Evolutionary conservation across 37 sponge, comb jelly and placozoan genomes (phyloP).

Genomic region (Oopsacas minuta): DNA sequence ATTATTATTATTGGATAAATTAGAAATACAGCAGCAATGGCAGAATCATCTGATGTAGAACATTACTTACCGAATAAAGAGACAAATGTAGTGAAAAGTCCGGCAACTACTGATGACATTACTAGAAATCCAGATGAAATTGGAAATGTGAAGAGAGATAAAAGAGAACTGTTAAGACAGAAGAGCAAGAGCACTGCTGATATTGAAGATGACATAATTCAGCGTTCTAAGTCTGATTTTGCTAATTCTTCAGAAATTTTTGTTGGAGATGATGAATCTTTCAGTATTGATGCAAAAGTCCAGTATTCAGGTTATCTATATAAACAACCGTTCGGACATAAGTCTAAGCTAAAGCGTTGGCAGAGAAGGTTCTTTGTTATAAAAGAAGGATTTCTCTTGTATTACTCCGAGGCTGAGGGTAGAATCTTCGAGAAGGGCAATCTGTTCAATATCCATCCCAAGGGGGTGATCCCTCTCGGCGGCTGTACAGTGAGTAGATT

Average conservation of each 20-base stretch:
- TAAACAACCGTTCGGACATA: not conserved
- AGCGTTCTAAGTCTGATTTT: not conserved
- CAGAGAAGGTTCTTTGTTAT: slow-evolving; percentile 77
- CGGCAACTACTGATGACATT: not conserved
- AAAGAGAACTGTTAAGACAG: not conserved
- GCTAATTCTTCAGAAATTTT: not conserved
- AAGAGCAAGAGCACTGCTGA: slow-evolving; percentile 16
- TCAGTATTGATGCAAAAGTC: slow-evolving; percentile 1
- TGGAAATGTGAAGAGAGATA: not conserved
- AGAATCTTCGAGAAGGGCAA: slow-evolving; percentile 55
- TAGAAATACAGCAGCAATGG: too few species aligned
- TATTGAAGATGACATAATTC: not conserved
- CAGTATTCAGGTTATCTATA: not conserved
- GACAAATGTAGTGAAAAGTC: not conserved
- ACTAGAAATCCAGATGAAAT: not conserved
- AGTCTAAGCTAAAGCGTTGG: not conserved
- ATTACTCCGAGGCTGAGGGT: slow-evolving; percentile 72
- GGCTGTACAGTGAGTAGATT: slow-evolving; percentile 56
- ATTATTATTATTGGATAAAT: too few species aligned
- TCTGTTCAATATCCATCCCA: slow-evolving; percentile 95
- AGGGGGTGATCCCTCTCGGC: slow-evolving; percentile 93
- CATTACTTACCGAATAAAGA: too few species aligned
- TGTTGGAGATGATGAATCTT: slow-evolving; percentile 16
- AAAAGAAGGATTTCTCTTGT: slow-evolving; percentile 94
- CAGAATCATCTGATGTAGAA: too few species aligned